phyloP scores from a whole-genome alignment of 2,113 vertebrate genomes.

The Syrrhaptes paradoxus region DNA sequence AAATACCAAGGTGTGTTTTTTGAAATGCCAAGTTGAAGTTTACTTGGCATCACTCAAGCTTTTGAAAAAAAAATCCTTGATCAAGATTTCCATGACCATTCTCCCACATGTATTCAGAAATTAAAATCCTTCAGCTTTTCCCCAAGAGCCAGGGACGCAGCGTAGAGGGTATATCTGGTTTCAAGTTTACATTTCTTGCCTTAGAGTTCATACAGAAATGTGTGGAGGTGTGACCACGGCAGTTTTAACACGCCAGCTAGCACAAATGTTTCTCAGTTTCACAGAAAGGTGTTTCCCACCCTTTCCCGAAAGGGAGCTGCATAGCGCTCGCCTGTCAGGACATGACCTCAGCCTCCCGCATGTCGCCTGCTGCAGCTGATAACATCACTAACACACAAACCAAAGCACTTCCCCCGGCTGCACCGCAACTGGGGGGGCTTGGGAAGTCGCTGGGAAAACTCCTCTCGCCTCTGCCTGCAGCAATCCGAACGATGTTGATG shows the following conservation, averaged over 20 bases:
- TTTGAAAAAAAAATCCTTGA: not conserved
- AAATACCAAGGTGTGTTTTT: not conserved
- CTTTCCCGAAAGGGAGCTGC: not conserved
- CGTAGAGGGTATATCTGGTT: not conserved
- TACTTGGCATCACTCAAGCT: not conserved
- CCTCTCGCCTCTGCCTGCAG: not conserved
- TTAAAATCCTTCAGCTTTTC: not conserved
- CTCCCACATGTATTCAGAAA: not conserved
- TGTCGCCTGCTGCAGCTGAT: not conserved
- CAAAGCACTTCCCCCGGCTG: not conserved
- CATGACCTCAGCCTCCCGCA: not conserved
- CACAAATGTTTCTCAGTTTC: not conserved
- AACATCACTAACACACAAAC: not conserved
- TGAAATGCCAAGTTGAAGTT: not conserved
- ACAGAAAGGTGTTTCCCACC: not conserved
- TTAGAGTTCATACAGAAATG: fast-evolving
- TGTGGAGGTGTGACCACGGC: not conserved
- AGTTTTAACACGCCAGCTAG: not conserved
- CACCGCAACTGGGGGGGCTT: fast-evolving
- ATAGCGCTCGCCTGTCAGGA: not conserved
- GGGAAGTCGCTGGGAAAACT: not conserved
- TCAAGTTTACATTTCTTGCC: not conserved
- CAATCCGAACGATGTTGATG: not conserved
- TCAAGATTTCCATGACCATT: not conserved
- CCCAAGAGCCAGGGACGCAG: not conserved